Evolutionary conservation across 2,113 vertebrate species (phyloP).

Genomic region (Epinephelus lanceolatus): DNA sequence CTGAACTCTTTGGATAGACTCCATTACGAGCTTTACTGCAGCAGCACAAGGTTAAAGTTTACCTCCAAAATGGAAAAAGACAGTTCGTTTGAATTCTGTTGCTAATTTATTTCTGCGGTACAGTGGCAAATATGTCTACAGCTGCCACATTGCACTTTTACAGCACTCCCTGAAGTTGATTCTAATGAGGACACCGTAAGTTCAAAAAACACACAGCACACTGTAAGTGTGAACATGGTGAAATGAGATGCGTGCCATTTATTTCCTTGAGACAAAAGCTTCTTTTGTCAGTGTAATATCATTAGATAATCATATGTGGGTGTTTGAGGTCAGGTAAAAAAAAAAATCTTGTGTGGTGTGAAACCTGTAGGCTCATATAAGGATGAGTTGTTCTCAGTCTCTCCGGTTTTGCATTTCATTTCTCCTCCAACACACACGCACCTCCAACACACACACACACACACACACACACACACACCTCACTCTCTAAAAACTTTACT

Average conservation of each 20-base stretch:
- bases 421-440: conserved; percentile 5
- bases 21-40: background rate
- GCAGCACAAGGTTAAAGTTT: background rate
- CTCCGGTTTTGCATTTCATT: conserved; percentile 21
- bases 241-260: background rate
- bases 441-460: background rate
- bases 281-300: background rate
- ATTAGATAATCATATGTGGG: conserved; percentile 8
- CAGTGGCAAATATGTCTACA: background rate
- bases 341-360: background rate
- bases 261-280: background rate
- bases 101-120: background rate
- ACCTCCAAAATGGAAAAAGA: background rate
- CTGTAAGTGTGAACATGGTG: no score
- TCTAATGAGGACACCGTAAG: background rate
- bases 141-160: background rate
- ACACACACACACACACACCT: no score
- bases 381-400: background rate
- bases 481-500: background rate
- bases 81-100: background rate
- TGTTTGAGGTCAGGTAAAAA: background rate
- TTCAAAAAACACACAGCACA: conserved; percentile 19
- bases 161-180: conserved; percentile 22
- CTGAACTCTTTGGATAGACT: background rate
- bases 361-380: conserved; percentile 8